Evolutionary conservation across 35 echinoderm and acorn worm genomes (phyloP).

Genomic region (Anneissia japonica): DNA sequence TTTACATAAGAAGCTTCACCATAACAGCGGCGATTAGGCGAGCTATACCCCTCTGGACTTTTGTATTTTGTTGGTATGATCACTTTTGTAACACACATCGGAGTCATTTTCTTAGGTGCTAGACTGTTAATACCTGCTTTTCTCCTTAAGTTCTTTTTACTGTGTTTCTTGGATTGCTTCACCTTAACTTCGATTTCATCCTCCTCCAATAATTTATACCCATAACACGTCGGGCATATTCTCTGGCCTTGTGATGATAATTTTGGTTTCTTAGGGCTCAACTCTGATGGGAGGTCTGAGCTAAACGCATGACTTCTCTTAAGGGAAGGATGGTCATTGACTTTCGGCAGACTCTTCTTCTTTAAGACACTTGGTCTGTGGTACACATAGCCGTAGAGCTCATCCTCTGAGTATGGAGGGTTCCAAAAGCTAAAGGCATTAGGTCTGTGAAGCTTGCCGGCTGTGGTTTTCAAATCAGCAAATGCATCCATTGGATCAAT

Average conservation of each 20-base stretch:
- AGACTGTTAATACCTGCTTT: background rate
- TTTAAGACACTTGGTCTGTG: background rate
- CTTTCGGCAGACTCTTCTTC: background rate
- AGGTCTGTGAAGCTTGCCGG: background rate
- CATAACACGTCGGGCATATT: background rate
- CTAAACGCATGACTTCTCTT: background rate
- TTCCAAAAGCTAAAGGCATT: background rate
- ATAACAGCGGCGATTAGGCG: background rate
- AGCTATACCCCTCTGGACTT: background rate
- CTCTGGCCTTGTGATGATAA: background rate
- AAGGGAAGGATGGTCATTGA: background rate
- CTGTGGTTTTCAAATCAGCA: background rate
- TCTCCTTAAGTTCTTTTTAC: background rate
- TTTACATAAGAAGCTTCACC: background rate
- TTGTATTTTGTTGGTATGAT: background rate
- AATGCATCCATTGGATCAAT: slow-evolving; percentile 53
- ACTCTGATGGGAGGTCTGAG: background rate
- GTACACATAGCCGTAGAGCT: background rate
- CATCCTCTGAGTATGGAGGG: background rate
- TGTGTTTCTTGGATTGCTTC: background rate
- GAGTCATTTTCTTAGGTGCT: background rate
- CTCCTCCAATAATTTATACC: background rate
- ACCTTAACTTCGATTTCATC: background rate
- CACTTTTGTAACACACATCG: background rate
- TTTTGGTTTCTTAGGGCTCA: background rate